phyloP scores from a whole-genome alignment of 30 jellyfish, hydroid and myxozoan species.

The Rhopilema esculentum region DNA sequence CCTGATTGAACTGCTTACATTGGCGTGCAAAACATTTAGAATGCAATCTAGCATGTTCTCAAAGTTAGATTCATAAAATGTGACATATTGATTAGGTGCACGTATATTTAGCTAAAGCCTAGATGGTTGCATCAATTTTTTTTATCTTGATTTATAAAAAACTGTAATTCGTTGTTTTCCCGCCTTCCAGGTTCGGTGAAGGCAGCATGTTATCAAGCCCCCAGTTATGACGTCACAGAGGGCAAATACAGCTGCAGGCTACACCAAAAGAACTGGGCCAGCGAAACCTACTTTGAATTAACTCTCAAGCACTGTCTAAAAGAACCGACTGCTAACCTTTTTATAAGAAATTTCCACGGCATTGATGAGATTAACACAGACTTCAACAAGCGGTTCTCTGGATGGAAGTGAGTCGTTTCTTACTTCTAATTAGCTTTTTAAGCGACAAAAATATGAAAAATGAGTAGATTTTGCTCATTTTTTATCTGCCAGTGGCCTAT shows the following conservation, averaged over 20 bases:
- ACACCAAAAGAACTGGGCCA: constrained; percentile 54
- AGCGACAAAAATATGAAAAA: not conserved
- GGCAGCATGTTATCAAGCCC: constrained; percentile 28
- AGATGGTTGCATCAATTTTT: too few species aligned
- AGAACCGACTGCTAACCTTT: constrained; percentile 35
- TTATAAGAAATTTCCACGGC: constrained; percentile 58
- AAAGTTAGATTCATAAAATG: too few species aligned
- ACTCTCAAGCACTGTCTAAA: constrained; percentile 28
- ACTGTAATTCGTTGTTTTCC: too few species aligned
- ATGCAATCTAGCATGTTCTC: too few species aligned
- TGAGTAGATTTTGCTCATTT: too few species aligned
- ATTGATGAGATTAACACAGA: constrained; percentile 51
- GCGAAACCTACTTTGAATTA: constrained; percentile 32
- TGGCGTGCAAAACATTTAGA: too few species aligned
- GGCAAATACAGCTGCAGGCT: constrained; percentile 39
- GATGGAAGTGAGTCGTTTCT: constrained; percentile 36
- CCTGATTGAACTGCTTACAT: too few species aligned
- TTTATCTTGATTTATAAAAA: too few species aligned
- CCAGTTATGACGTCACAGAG: constrained; percentile 40
- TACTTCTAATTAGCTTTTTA: not conserved
- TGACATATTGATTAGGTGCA: too few species aligned
- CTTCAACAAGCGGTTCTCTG: constrained; percentile 28
- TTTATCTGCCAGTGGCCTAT: too few species aligned
- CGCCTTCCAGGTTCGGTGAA: not conserved
- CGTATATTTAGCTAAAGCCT: too few species aligned